Evolutionary conservation across 2,797 vertebrate species (phyloP).

Genomic region (Pangasius macronema): DNA sequence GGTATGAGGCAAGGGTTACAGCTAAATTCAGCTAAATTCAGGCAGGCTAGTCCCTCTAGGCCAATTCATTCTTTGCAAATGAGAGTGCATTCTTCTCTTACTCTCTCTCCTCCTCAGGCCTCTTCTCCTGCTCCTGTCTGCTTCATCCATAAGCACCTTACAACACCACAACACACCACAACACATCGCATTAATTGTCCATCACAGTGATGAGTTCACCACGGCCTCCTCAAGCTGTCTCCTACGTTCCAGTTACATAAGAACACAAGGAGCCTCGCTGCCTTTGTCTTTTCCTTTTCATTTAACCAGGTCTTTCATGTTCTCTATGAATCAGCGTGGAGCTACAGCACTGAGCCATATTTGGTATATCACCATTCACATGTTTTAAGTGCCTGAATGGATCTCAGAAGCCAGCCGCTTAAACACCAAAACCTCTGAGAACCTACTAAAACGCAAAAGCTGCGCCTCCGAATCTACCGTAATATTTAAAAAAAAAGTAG

Average conservation of each 20-base stretch:
- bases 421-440: neutral
- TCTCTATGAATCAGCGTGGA: slow-evolving; percentile 4
- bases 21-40: slow-evolving; percentile 39
- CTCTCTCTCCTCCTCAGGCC: neutral
- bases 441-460: neutral
- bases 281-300: slow-evolving; percentile 23
- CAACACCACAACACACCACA: slow-evolving; percentile 33
- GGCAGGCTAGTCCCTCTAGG: slow-evolving; percentile 45
- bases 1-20: slow-evolving; percentile 18
- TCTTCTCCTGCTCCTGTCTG: neutral
- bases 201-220: slow-evolving; percentile 31
- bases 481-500: neutral
- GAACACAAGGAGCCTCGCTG: slow-evolving; percentile 16
- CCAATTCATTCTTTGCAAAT: slow-evolving; percentile 53
- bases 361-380: neutral
- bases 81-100: slow-evolving; percentile 42
- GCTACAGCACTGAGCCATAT: neutral
- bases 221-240: slow-evolving; percentile 40
- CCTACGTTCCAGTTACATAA: slow-evolving; percentile 54
- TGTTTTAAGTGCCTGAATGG: neutral
- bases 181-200: slow-evolving; percentile 49
- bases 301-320: slow-evolving; percentile 12
- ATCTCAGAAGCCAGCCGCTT: neutral
- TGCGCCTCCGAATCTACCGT: neutral
- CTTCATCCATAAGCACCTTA: slow-evolving; percentile 29